Evolutionary conservation across 2,797 vertebrate genomes (phyloP).

Genomic region (Cirrhinus mrigala): DNA sequence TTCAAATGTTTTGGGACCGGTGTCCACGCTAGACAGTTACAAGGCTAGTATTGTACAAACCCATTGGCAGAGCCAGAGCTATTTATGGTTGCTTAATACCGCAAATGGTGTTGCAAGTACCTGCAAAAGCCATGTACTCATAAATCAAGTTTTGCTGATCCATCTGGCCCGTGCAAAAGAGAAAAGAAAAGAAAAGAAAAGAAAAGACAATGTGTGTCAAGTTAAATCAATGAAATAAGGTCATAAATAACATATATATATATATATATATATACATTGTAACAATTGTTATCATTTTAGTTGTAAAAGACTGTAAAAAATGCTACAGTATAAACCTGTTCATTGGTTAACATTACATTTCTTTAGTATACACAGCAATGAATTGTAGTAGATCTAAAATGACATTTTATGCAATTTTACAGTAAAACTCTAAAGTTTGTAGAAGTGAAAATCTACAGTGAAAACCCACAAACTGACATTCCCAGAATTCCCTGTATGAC

Average conservation of each 20-base stretch:
- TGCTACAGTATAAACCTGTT: neutral
- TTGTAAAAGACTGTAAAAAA: neutral
- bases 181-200: neutral
- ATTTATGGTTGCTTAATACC: constrained; percentile 29
- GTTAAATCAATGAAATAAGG: neutral
- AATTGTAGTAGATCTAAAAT: neutral
- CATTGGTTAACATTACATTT: neutral
- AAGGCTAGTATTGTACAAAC: constrained; percentile 29
- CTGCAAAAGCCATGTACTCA: constrained; percentile 35
- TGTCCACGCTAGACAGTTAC: constrained; percentile 30
- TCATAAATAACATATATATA: neutral
- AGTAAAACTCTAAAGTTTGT: neutral
- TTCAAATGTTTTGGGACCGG: constrained; percentile 42
- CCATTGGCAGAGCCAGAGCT: constrained; percentile 8
- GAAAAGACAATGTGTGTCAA: neutral
- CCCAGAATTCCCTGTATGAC: neutral
- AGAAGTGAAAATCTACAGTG: neutral
- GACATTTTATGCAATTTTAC: neutral
- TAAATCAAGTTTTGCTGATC: constrained; percentile 29
- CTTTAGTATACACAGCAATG: neutral
- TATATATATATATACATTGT: neutral
- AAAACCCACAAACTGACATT: neutral
- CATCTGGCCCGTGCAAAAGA: neutral
- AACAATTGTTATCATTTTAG: neutral
- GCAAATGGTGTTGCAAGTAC: constrained; percentile 23